These are phyloP conservation scores for Tyrophagus putrescentiae DNA, from an alignment of 1,140 invertebrate species.

Conservation along the genomic window DNA sequence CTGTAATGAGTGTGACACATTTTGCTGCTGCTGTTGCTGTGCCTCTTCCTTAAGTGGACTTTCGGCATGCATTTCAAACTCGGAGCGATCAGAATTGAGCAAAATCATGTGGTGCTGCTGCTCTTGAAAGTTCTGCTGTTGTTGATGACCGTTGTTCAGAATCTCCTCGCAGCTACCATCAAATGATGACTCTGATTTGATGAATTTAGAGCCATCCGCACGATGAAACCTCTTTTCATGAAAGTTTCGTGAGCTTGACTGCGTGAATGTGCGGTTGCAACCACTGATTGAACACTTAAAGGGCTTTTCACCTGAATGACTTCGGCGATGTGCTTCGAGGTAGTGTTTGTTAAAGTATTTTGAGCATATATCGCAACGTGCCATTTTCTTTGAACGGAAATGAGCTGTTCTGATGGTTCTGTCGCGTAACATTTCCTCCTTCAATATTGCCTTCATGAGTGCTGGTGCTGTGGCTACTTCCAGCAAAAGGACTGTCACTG, in stretches of 20 bases:
- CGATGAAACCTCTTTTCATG: conserved; percentile 16
- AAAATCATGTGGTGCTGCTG: too few species aligned
- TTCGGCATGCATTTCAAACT: too few species aligned
- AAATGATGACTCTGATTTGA: neutral
- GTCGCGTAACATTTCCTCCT: too few species aligned
- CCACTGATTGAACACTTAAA: conserved; percentile 16
- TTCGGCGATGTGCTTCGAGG: neutral
- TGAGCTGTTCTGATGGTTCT: too few species aligned
- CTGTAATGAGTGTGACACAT: neutral
- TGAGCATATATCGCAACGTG: neutral
- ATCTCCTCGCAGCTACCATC: neutral
- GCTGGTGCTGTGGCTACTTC: too few species aligned
- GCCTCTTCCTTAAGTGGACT: too few species aligned
- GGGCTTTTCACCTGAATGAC: conserved; percentile 1
- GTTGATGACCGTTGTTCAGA: too few species aligned
- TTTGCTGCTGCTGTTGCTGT: neutral
- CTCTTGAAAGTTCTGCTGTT: too few species aligned
- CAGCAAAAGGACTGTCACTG: neutral
- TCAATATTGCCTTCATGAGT: too few species aligned
- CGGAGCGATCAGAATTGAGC: too few species aligned
- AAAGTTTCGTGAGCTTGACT: conserved; percentile 13
- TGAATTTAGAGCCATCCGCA: too few species aligned
- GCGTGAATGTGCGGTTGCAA: conserved; percentile 14
- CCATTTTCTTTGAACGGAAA: conserved; percentile 4
- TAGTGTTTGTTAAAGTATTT: conserved; percentile 21